Evolutionary conservation across 2,888 invertebrate species (phyloP), one percentile per base, ranked within the genome.

Genomic region (Idaea biselata): DNA sequence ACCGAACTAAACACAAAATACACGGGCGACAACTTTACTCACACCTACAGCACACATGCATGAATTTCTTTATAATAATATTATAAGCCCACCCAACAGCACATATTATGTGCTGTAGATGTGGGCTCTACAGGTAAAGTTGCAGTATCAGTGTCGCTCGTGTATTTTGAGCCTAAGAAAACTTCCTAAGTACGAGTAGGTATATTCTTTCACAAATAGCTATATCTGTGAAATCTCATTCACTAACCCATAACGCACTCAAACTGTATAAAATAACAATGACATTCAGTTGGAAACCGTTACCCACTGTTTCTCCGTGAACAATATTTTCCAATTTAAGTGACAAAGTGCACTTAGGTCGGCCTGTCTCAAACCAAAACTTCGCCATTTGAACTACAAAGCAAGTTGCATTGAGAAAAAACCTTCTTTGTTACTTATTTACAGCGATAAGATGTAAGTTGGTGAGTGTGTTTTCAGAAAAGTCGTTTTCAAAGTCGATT

Each of bases 281-380:
- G 76, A 72, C 76, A 76, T 81, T 80, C 71, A 78, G 75, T 77
- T 77, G 74, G 78, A 80, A 82, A 76, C 80, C 79, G 76, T 81
- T 82, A 79, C 79, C 75, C 77, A 73, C 74, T 76, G 80, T 83
- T 87, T 83, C 85, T 82, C 78, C 69, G 82, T 85, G 86, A 86
- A 88, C 90, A 87, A 91, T 91, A 91, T 91, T 91, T 91, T 91
- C 84, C 90, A 90, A 90, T 91, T 88, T 90, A 90, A 88, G 89
- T 88, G 91, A 91, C 89, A 91, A 90, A 91, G 91, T 91, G 91
- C 91, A 91, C 91, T 91, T 90, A 91, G 87, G 85, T 84, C 86
- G 86, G 83, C 85, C 84, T 84, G 86, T 86, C 82, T 85, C 86
- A 87, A 89, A 90, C 90, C 87, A 89, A 91, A 91, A 91, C 91